phyloP scores from a whole-genome alignment of 1,140 invertebrate genomes.

The Chlorops oryzae region DNA sequence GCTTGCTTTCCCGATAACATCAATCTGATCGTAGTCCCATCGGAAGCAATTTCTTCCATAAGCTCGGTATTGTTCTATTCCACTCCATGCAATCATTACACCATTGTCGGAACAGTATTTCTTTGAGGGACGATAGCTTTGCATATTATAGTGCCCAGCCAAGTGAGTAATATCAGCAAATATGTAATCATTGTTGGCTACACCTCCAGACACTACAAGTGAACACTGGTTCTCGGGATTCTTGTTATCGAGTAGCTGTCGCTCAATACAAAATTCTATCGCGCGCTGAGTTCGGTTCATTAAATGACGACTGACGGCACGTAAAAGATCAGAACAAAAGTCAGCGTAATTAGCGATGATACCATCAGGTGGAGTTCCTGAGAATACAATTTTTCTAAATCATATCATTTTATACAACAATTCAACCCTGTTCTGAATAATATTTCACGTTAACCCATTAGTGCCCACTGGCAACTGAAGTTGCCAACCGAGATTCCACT shows the following conservation, averaged over 20 bases:
- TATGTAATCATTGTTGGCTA: constrained; percentile 87
- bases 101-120: constrained; percentile 95
- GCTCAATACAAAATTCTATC: constrained; percentile 64
- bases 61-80: constrained; percentile 66
- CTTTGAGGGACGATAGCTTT: constrained; percentile 69
- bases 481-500: too few species aligned
- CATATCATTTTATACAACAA: too few species aligned
- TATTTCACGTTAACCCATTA: too few species aligned
- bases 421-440: too few species aligned
- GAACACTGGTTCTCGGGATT: constrained; percentile 47
- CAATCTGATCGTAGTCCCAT: constrained; percentile 50
- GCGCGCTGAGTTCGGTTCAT: constrained; percentile 75
- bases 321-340: constrained; percentile 80
- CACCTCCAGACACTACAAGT: constrained; percentile 88
- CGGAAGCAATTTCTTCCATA: constrained; percentile 46
- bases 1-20: constrained; percentile 48
- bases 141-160: constrained; percentile 61
- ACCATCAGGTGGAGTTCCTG: constrained; percentile 52
- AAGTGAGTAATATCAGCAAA: constrained; percentile 61
- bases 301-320: constrained; percentile 69
- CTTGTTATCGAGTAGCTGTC: constrained; percentile 58
- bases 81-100: constrained; percentile 99
- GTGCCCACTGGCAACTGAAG: too few species aligned
- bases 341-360: constrained; percentile 75
- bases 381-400: neutral